Evolutionary conservation across 2,797 vertebrate genomes (phyloP).

Genomic region (Poecilia wingei): DNA sequence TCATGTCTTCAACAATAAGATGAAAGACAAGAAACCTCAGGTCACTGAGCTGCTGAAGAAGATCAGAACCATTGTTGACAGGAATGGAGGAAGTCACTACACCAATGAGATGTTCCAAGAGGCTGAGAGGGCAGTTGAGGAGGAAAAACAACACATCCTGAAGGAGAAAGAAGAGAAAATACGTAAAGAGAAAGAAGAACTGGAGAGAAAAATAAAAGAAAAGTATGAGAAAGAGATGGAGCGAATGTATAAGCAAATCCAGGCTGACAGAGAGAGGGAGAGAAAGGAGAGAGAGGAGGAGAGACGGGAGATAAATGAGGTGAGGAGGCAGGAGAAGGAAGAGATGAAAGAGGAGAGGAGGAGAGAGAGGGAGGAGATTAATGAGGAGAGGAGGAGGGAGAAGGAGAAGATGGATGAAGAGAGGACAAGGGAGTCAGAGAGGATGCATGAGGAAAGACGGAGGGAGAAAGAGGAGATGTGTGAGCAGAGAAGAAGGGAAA

Average conservation of each 20-base stretch:
- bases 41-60: slow-evolving; percentile 31
- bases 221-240: background rate
- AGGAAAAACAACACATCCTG: slow-evolving; percentile 26
- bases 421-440: background rate
- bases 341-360: no score
- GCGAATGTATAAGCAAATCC: background rate
- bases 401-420: background rate
- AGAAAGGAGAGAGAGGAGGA: background rate
- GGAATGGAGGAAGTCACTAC: slow-evolving; percentile 37
- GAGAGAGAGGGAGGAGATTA: no score
- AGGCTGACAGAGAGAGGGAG: background rate
- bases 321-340: no score
- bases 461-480: background rate
- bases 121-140: background rate
- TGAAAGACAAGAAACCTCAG: slow-evolving; percentile 19
- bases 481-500: no score
- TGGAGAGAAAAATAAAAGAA: background rate
- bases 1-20: slow-evolving; percentile 10
- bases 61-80: slow-evolving; percentile 15
- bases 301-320: no score
- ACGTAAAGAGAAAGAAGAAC: background rate
- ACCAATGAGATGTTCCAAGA: slow-evolving; percentile 37
- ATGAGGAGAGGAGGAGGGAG: background rate
- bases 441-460: background rate
- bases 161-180: slow-evolving; percentile 8